Evolutionary conservation across 1,140 invertebrate species (phyloP).

Genomic region (Lordiphosa stackelbergi): DNA sequence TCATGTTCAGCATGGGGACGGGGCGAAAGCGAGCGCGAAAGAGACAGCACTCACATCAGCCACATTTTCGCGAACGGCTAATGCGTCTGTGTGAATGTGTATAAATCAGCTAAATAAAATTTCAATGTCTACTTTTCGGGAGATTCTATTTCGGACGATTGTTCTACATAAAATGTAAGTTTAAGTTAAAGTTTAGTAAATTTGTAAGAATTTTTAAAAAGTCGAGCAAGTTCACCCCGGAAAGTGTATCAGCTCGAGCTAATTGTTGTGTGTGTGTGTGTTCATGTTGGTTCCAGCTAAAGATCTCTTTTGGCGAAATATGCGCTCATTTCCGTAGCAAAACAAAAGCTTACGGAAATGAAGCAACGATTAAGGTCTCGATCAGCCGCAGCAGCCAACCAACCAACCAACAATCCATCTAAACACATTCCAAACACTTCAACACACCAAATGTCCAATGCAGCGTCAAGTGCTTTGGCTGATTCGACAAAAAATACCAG

Average conservation of each 20-base stretch:
- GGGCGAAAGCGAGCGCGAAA: too few relatives aligned
- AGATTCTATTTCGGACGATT: too few relatives aligned
- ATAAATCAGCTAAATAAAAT: too few relatives aligned
- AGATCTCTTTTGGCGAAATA: constrained; percentile 69
- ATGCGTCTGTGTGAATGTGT: too few relatives aligned
- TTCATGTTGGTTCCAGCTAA: constrained; percentile 3
- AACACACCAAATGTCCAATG: constrained; percentile 42
- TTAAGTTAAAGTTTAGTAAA: too few relatives aligned
- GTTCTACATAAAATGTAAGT: too few relatives aligned
- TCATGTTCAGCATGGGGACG: too few relatives aligned
- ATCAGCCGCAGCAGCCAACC: constrained; percentile 18
- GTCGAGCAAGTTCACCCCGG: background rate
- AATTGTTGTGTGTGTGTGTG: constrained; percentile 2
- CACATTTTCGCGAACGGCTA: too few relatives aligned
- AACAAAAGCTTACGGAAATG: constrained; percentile 70
- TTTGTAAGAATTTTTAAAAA: too few relatives aligned
- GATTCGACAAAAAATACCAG: constrained; percentile 53
- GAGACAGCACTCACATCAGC: too few relatives aligned
- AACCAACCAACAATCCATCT: constrained; percentile 14
- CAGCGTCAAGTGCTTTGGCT: constrained; percentile 65
- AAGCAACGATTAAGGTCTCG: constrained; percentile 62
- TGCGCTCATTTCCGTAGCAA: constrained; percentile 65
- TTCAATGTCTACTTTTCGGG: too few relatives aligned
- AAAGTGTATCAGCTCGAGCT: constrained; percentile 1
- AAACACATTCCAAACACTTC: constrained; percentile 17